Evolutionary conservation across 2,797 vertebrate species (phyloP), one percentile per base, ranked within the genome.

Genomic region (Harpagifer antarcticus): DNA sequence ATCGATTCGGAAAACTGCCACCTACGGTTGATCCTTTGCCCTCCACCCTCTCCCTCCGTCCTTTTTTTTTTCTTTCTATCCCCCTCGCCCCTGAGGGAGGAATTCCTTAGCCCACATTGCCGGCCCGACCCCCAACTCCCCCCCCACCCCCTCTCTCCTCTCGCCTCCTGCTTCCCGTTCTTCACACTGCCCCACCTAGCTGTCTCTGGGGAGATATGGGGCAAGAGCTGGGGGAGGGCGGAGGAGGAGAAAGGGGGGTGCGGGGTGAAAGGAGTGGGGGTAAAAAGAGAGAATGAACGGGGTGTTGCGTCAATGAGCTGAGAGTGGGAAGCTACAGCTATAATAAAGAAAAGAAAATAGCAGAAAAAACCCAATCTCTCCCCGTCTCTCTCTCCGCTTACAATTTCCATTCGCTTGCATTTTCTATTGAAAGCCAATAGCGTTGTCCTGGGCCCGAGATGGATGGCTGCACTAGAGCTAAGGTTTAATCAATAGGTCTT

Each of bases 401-500:
- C 92, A 94, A 95, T 96, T 95, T 95, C 95, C 93, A 96, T 96
- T 95, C 89, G 93, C 94, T 95, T 95, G 93, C 94, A 95, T 95
- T 94, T 95, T 95, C 93, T 95, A 94, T 95, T 93, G 95, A 94
- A 95, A 95, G 95, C 94, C 94, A 95, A 95, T 95, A 94, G 93
- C 90, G 89, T 92, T 92, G 92, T 94, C 93, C 93, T 83, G 90
- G 85, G 85, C 86, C 86, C 5, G 91, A 95, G 95, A 96, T 95
- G 94, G 95, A 96, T 95, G 94, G 94, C 93, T 94, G 94, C 93
- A 93, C 94, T 94, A 93, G 91, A 95, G 95, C 94, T 95, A 95
- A 95, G 94, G 94, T 95, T 96, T 95, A 96, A 96, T 96, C 95
- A 95, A 96, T 96, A 95, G 94, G 90, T 93, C 94, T 95, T 95